Evolutionary conservation across 2,113 vertebrate genomes (phyloP).

Genomic region (Phalacrocorax carbo): DNA sequence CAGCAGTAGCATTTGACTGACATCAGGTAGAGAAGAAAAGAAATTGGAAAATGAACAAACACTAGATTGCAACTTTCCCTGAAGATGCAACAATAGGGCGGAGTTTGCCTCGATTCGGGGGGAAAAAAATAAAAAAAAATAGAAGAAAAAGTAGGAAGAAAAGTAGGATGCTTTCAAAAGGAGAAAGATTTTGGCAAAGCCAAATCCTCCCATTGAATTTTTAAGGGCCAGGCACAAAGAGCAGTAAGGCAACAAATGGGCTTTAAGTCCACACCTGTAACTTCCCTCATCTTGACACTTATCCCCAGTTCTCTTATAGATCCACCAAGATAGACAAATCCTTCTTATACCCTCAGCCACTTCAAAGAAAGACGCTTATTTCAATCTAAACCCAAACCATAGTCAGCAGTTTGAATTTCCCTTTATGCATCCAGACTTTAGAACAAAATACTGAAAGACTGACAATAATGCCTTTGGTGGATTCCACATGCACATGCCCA

Average conservation of each 20-base stretch:
- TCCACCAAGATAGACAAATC: neutral
- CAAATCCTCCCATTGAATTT: neutral
- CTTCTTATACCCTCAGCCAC: neutral
- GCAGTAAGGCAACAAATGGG: neutral
- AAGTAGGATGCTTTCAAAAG: neutral
- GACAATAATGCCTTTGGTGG: neutral
- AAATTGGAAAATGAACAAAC: neutral
- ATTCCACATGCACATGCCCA: fast-evolving
- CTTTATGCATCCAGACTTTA: neutral
- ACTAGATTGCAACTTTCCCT: neutral
- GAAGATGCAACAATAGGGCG: neutral
- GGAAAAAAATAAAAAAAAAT: neutral
- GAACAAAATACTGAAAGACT: neutral
- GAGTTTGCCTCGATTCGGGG: neutral
- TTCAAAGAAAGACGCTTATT: slow-evolving; percentile 18
- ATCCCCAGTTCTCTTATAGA: neutral
- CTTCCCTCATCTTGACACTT: neutral
- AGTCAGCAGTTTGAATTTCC: neutral
- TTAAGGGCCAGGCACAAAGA: neutral
- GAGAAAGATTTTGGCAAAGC: neutral
- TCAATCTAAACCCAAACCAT: neutral
- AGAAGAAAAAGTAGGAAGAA: neutral
- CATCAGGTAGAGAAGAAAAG: neutral
- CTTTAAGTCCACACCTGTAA: neutral
- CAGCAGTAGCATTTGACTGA: neutral